Base-by-base conservation (phyloP, 2,113 vertebrate species). In the Corydoras maculifer region DNA sequence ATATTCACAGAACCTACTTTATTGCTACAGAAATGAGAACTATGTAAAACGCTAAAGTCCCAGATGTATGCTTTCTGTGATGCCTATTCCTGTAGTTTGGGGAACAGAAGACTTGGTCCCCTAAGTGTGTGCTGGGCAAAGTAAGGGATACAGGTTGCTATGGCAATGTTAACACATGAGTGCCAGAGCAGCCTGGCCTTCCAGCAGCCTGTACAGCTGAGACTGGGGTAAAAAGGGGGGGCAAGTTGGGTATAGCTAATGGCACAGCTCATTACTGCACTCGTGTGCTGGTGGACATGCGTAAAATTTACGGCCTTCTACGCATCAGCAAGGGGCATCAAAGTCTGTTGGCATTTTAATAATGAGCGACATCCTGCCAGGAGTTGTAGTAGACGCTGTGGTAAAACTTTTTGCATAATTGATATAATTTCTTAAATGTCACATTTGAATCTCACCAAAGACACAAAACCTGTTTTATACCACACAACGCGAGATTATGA, bases 161-260 rank as follows among this genome's bases (percentile, higher is more conserved):
- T 90, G 88, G 89, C 82, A 64, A 90, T 88, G 84, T 88, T 90
- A 89, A 89, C 89, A 90, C 88, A 90, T 88, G 86, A 90, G 87
- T 89, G 87, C 86, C 86, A 88, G 83, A 82, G 80, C 83, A 79
- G 81, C 85, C 87, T 77, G 80, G 87, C 85, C 84, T 87, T 85
- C 87, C 88, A 81, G 84, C 79, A 85, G 85, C 87, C 80, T 79
- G 72, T 84, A 81, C 84, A 83, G 79, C 84, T 86, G 84, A 82
- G 79, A 76, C 78, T 76, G 86, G 87, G 85, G 85, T 25, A 25
- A 25, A 25, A 84, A 76, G 78, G 70, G 54, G 68, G 75, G 66
- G 80, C 11, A 74, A 77, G 55, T 62, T 14, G 76, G 74, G 30
- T 75, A 81, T 71, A 62, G 74, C 76, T 80, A 78, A 84, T 79